Evolutionary conservation across 2,113 vertebrate species (phyloP).

Genomic region (Halichoerus grypus): DNA sequence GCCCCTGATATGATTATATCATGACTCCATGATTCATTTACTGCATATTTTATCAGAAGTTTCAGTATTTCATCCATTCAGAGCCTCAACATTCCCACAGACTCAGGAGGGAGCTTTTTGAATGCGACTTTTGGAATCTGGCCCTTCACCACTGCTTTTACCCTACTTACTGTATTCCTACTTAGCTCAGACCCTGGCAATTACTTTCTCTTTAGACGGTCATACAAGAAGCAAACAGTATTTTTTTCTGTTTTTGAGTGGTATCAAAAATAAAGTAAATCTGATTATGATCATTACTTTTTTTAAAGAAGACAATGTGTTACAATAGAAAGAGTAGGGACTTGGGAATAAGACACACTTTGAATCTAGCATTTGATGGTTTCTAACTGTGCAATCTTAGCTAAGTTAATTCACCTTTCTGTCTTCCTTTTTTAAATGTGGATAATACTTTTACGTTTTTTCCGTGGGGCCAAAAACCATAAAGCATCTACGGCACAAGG

Average conservation of each 20-base stretch:
- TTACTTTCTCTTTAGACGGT: background rate
- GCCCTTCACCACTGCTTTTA: background rate
- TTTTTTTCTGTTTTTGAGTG: constrained; percentile 24
- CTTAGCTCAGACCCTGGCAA: background rate
- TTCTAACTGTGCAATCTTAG: constrained; percentile 27
- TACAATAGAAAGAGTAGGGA: background rate
- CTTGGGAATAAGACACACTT: background rate
- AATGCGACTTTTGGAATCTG: background rate
- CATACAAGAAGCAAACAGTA: background rate
- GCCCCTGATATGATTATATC: background rate
- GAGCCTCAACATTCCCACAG: background rate
- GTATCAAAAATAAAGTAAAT: constrained; percentile 21
- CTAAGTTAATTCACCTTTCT: constrained; percentile 39
- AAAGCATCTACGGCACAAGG: background rate
- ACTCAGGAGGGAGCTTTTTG: background rate
- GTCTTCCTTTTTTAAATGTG: constrained; percentile 54
- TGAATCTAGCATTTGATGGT: background rate
- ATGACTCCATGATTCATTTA: background rate
- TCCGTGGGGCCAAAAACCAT: background rate
- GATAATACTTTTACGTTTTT: background rate
- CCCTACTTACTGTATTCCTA: background rate
- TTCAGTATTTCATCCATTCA: background rate
- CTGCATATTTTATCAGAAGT: background rate
- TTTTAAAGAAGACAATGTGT: background rate
- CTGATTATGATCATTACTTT: background rate